Conservation (phyloP, 2,888 invertebrate genomes). For the Alitta virens region DNA sequence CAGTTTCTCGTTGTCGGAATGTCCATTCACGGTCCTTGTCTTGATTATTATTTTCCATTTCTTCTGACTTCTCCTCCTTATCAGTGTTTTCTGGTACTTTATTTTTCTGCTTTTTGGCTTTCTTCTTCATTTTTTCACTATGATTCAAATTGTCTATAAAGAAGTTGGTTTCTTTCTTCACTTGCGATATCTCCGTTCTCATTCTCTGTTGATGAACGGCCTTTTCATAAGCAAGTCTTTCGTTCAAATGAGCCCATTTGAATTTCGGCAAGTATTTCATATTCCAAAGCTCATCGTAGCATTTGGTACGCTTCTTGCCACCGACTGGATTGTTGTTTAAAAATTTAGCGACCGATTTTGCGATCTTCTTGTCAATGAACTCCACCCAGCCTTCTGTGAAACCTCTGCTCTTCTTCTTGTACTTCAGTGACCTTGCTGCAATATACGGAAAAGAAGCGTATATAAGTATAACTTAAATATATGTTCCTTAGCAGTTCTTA, state of each 20-base stretch:
- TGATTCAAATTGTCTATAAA: slow-evolving; percentile 75
- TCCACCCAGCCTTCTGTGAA: slow-evolving; percentile 89
- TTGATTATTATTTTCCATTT: too few species aligned
- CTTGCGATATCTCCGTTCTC: slow-evolving; percentile 83
- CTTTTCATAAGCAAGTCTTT: slow-evolving; percentile 87
- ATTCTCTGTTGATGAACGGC: slow-evolving; percentile 84
- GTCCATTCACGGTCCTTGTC: slow-evolving; percentile 31
- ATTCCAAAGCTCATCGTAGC: slow-evolving; percentile 91
- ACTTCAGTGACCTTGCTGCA: too few species aligned
- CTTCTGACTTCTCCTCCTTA: slow-evolving; percentile 19
- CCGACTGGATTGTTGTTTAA: slow-evolving; percentile 73
- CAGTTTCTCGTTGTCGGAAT: slow-evolving; percentile 38
- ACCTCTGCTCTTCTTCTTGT: slow-evolving; percentile 40
- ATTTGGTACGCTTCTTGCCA: slow-evolving; percentile 79
- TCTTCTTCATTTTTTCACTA: slow-evolving; percentile 65
- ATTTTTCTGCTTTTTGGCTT: slow-evolving; percentile 36
- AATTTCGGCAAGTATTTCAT: slow-evolving; percentile 93
- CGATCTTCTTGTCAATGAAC: slow-evolving; percentile 82
- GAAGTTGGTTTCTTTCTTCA: slow-evolving; percentile 85
- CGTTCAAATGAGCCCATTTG: slow-evolving; percentile 94
- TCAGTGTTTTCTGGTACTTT: slow-evolving; percentile 24
- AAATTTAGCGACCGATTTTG: slow-evolving; percentile 77
- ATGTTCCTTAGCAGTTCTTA: too few species aligned
- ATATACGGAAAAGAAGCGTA: too few species aligned
- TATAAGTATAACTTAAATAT: too few species aligned